Base-by-base conservation (phyloP, 2,888 invertebrate genomes). In the Athripsodes cinereus region DNA sequence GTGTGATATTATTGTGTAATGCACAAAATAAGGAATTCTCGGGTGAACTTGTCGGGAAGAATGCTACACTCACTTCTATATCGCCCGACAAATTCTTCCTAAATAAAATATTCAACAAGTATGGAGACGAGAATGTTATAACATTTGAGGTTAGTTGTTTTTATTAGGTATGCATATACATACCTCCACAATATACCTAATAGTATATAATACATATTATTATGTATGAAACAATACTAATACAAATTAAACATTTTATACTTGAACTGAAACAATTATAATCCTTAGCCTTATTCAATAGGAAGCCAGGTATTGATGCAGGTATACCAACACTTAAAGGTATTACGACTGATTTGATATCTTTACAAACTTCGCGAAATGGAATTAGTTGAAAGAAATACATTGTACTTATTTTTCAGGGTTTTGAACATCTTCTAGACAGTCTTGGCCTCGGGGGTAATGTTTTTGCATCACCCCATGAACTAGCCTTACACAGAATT, bases 361-460 rank as follows among this genome's bases (percentile, higher is more conserved):
- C n/a, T n/a, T n/a, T n/a, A n/a, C n/a, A n/a, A n/a, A n/a, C n/a
- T n/a, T n/a, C n/a, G n/a, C n/a, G n/a, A n/a, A n/a, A n/a, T n/a
- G n/a, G n/a, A n/a, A n/a, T n/a, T n/a, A n/a, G n/a, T 26, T 26
- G 10, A 26, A 26, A 26, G 10, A 26, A 26, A 26, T 6, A 40
- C 3, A n/a, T 8, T 40, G 3, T 40, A 13, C 13, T 13, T 40
- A 13, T 40, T 53, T 64, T 65, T 1, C 74, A 85, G 85, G 86
- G 86, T 11, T 82, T 86, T 64, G 86, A 87, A 69, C 86, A 86
- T 66, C 71, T 86, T 50, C 73, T 86, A 70, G 80, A 80, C 66
- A 86, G 78, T 66, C 70, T 86, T 19, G 86, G 86, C 0, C 72
- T 86, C n/a, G 86, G 85, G 1, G 82, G 82, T 11, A 73, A 82